These are phyloP conservation scores for Alosa alosa DNA, from an alignment of 2,113 vertebrate genomes.

Conservation along the genomic window DNA sequence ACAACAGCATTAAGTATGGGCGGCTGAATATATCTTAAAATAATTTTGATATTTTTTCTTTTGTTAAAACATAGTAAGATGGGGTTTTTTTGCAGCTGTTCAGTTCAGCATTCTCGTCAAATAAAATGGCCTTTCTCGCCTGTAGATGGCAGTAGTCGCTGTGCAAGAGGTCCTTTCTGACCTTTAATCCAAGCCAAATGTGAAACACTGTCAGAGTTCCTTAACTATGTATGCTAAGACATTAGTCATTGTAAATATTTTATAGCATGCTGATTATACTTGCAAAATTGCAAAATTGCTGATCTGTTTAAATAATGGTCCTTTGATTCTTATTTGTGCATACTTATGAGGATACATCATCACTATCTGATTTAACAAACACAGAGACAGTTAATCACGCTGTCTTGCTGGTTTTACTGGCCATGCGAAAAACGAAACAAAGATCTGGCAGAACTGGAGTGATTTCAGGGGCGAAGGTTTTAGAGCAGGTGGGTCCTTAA, in stretches of 20 bases:
- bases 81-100: too few species aligned
- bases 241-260: neutral
- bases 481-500: neutral
- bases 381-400: neutral
- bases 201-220: neutral
- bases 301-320: neutral
- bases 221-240: neutral
- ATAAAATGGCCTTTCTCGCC: neutral
- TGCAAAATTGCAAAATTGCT: neutral
- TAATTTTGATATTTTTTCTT: too few species aligned
- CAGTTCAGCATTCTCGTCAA: too few species aligned
- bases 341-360: neutral
- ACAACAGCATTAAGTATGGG: too few species aligned
- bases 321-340: neutral
- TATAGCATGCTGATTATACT: neutral
- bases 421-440: neutral
- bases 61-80: too few species aligned
- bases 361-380: neutral
- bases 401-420: neutral
- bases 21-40: too few species aligned
- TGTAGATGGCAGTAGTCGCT: neutral
- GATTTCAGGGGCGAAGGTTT: neutral
- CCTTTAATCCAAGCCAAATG: neutral
- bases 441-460: neutral
- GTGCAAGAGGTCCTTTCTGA: neutral